phyloP scores from a whole-genome alignment of 2,113 vertebrate genomes.

The Hydrolagus affinis region DNA sequence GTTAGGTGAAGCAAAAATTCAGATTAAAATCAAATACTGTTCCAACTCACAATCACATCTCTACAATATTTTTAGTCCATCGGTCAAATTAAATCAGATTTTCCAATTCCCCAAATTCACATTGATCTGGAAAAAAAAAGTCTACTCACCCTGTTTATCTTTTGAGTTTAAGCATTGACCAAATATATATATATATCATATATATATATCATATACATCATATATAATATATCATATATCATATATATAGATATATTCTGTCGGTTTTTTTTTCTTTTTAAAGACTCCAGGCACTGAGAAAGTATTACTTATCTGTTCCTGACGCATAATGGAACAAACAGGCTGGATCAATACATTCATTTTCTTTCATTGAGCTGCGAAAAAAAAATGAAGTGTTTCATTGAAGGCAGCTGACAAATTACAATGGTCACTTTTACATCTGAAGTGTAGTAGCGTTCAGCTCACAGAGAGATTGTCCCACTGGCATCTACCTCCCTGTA shows the following conservation, averaged over 20 bases:
- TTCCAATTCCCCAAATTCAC: too few relatives aligned
- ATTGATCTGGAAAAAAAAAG: neutral
- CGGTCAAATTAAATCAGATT: too few relatives aligned
- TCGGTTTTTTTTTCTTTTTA: neutral
- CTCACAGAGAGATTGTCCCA: too few relatives aligned
- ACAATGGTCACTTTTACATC: neutral
- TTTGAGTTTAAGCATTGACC: neutral
- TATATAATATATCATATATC: too few relatives aligned
- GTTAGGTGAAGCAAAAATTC: too few relatives aligned
- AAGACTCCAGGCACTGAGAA: neutral
- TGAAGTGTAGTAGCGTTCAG: neutral
- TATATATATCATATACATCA: too few relatives aligned
- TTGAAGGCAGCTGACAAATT: neutral
- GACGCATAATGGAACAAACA: neutral
- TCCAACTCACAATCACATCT: too few relatives aligned
- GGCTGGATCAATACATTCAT: neutral
- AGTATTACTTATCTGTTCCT: conserved; percentile 1
- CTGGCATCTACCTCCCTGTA: neutral
- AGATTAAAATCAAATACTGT: too few relatives aligned
- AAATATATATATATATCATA: too few relatives aligned
- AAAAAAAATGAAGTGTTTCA: neutral
- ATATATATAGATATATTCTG: neutral
- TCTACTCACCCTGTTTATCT: neutral
- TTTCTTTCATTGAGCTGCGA: neutral
- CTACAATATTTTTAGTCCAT: too few relatives aligned